Conservation (phyloP, 2,888 invertebrate species). For the Drosophila crucigera region DNA sequence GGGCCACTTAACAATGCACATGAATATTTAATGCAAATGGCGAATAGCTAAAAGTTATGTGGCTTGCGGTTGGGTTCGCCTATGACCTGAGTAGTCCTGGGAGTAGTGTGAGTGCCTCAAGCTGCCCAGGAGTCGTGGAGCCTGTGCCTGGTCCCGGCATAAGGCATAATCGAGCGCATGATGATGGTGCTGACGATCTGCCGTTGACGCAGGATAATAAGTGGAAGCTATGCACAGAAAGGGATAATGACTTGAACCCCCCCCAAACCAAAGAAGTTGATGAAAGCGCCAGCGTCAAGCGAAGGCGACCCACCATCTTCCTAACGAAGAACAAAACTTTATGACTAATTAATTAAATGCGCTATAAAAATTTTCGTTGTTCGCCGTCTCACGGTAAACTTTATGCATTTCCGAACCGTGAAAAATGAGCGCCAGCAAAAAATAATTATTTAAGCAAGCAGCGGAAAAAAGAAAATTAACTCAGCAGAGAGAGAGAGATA, state of each 20-base stretch:
- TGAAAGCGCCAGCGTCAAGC: constrained; percentile 39
- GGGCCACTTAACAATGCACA: constrained; percentile 65
- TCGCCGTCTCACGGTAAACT: constrained; percentile 44
- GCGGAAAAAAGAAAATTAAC: constrained; percentile 34
- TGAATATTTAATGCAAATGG: constrained; percentile 73
- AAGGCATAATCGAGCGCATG: constrained; percentile 69
- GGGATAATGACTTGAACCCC: constrained; percentile 67
- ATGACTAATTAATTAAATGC: constrained; percentile 81
- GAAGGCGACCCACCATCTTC: constrained; percentile 51
- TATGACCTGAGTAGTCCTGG: constrained; percentile 15
- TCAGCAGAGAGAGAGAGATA: neutral
- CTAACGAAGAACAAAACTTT: constrained; percentile 68
- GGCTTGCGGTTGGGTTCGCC: constrained; percentile 17
- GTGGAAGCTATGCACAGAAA: constrained; percentile 57
- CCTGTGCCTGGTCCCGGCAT: constrained; percentile 41
- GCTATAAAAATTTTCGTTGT: constrained; percentile 72
- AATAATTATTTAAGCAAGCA: constrained; percentile 61
- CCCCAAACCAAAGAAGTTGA: constrained; percentile 32
- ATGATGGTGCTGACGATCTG: constrained; percentile 67
- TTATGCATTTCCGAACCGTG: constrained; percentile 62
- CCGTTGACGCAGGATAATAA: constrained; percentile 68
- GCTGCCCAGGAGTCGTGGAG: constrained; percentile 15
- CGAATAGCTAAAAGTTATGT: constrained; percentile 60
- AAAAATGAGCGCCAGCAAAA: constrained; percentile 47
- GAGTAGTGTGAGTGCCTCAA: constrained; percentile 10